Evolutionary conservation across 2,888 invertebrate species (phyloP), one percentile per base, ranked within the genome.

Genomic region (Steinernema carpocapsae): DNA sequence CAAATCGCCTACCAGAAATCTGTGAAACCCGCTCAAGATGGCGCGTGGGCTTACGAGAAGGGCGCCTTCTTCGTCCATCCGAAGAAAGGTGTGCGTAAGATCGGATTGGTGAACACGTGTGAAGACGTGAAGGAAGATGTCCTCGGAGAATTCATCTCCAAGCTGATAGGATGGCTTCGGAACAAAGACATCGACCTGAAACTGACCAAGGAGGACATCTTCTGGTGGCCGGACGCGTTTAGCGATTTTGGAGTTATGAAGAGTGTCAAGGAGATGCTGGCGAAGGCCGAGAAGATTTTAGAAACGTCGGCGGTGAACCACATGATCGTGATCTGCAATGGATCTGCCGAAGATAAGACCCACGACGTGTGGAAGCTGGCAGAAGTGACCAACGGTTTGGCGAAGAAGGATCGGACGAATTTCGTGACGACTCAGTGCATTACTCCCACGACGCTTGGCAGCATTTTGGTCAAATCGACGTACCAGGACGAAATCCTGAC

Each of bases 351-450:
- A 1, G 64, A 64, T 17, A 12, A 32, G 17, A 64, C 64, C 12
- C 32, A 64, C 32, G 64, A 64, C 32, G 64, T 64, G 2, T 64
- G 64, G 64, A 64, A 64, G 64, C 37, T 64, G 64, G 64, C 64
- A 2, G 64, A 64, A n/a, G 17, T 64, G 32, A 64, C 32, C 17
- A 64, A 64, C 32, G 17, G 2, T 12, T 1, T 32, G 17, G 7
- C 32, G 17, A 14, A 32, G 10, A 4, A 1, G 17, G 32, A 37
- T 12, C 2, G 14, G 22, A 7, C 17, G 17, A 29, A 6, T 3
- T 14, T 64, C 64, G 64, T 64, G 7, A 64, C 64, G 7, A 64
- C 64, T 4, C 64, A 64, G 64, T 64, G 29, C 64, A 26, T 64
- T 22, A 64, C 64, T 1, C 29, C 64, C 1, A 64, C 24, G 26